A percentile compares a stretch with the other conserved stretches of the same genome.
Evolutionary conservation across 1,140 invertebrate genomes (phyloP).

Genomic region (Panagrolaimus sp.): DNA sequence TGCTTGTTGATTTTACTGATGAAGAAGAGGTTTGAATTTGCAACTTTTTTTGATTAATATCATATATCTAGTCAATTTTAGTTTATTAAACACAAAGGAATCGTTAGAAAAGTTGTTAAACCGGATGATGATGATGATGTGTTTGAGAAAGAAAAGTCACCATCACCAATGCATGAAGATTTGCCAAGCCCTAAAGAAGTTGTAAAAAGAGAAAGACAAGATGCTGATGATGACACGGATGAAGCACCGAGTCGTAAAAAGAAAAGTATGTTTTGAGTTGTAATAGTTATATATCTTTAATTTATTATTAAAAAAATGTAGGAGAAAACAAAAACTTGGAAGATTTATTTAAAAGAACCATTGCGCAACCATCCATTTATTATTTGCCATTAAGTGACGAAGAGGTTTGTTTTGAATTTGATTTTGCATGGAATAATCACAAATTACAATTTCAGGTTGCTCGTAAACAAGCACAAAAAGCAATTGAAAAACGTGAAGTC

Average conservation of each 20-base stretch:
- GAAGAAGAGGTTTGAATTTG: background rate
- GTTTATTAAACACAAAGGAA: background rate
- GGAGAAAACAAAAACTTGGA: background rate
- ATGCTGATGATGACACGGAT: background rate
- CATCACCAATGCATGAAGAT: no score
- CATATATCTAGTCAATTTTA: background rate
- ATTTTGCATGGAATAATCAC: background rate
- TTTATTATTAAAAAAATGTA: background rate
- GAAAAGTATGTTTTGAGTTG: background rate
- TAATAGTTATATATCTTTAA: no score
- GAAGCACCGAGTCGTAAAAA: constrained; percentile 1
- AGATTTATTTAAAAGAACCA: background rate
- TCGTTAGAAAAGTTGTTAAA: background rate
- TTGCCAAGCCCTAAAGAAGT: no score
- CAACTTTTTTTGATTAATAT: background rate
- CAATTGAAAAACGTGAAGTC: background rate
- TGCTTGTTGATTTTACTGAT: background rate
- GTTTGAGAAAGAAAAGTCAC: background rate
- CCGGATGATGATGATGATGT: background rate
- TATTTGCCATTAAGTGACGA: constrained; percentile 6
- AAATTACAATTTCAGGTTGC: background rate
- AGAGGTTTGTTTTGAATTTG: background rate
- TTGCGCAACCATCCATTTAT: background rate
- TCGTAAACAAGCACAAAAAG: background rate
- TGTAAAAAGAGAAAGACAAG: no score